Conservation (phyloP, 1,140 invertebrate species). For the Scaptomyza graminum region DNA sequence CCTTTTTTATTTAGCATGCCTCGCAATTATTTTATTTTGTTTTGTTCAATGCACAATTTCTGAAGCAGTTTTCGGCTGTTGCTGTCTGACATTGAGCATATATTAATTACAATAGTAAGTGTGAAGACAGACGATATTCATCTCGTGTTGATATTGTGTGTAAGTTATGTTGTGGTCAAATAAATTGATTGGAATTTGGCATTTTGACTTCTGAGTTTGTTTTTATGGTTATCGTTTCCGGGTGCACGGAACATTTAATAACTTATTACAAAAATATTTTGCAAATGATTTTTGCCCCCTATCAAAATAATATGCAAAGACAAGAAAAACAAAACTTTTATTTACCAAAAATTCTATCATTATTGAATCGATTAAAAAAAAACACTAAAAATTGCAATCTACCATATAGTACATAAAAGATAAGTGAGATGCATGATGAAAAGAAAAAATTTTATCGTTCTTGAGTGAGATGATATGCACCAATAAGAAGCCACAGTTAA, state of each 20-base stretch:
- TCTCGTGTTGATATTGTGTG: slow-evolving; percentile 24
- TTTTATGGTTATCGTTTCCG: slow-evolving; percentile 50
- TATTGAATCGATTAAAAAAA: too few relatives aligned
- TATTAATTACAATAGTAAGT: slow-evolving; percentile 39
- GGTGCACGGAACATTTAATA: slow-evolving; percentile 40
- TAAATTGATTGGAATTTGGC: slow-evolving; percentile 64
- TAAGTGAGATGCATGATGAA: too few relatives aligned
- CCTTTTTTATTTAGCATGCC: slow-evolving; percentile 28
- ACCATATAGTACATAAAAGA: too few relatives aligned
- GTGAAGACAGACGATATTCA: slow-evolving; percentile 25
- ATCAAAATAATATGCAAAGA: slow-evolving; percentile 22
- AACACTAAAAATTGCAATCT: too few relatives aligned
- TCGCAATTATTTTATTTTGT: slow-evolving; percentile 21
- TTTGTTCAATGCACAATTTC: slow-evolving; percentile 17
- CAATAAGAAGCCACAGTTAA: too few relatives aligned
- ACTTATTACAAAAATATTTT: too few relatives aligned
- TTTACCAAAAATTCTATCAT: too few relatives aligned
- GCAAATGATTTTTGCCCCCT: slow-evolving; percentile 17
- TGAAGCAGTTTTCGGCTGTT: slow-evolving; percentile 17
- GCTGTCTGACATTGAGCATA: slow-evolving; percentile 57
- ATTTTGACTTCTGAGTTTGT: slow-evolving; percentile 63
- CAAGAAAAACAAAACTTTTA: slow-evolving; percentile 6
- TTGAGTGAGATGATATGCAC: too few relatives aligned
- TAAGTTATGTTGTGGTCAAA: slow-evolving; percentile 37
- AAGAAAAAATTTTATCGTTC: too few relatives aligned